Conservation (phyloP, 2,888 invertebrate genomes). For the Dynastes hyllus region DNA sequence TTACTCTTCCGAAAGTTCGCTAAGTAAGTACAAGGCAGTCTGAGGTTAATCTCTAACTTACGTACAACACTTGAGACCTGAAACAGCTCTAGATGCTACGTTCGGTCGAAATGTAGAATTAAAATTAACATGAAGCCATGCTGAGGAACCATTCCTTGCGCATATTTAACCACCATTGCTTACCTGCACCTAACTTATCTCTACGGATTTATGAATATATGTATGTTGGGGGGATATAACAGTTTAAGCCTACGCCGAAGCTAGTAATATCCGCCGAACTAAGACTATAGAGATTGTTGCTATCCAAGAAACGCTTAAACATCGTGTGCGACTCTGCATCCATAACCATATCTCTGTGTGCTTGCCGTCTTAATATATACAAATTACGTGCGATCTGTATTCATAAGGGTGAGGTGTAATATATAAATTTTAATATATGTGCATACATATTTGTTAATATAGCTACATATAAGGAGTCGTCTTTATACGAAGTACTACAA, state of each 20-base stretch:
- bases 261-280: slow-evolving; percentile 8
- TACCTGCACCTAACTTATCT: too few relatives aligned
- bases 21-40: too few relatives aligned
- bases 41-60: too few relatives aligned
- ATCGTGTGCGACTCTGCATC: slow-evolving; percentile 4
- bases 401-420: slow-evolving; percentile 42
- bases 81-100: too few relatives aligned
- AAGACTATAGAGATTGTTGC: slow-evolving; percentile 5
- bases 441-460: not conserved
- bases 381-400: slow-evolving; percentile 51
- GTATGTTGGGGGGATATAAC: slow-evolving; percentile 2
- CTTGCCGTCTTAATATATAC: slow-evolving; percentile 4
- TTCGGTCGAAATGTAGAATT: too few relatives aligned
- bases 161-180: too few relatives aligned
- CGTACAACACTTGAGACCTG: too few relatives aligned
- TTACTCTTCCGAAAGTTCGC: too few relatives aligned
- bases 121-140: too few relatives aligned
- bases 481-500: too few relatives aligned
- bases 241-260: slow-evolving; percentile 7
- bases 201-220: not conserved
- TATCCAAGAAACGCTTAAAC: not conserved
- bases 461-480: too few relatives aligned
- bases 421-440: slow-evolving; percentile 37
- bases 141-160: too few relatives aligned
- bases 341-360: slow-evolving; percentile 12